Percentiles rank a stretch among this genome's conserved stretches.
These are phyloP conservation scores for Pseudomyrmex gracilis DNA, from an alignment of 1,140 invertebrate species.

Conservation along the genomic window DNA sequence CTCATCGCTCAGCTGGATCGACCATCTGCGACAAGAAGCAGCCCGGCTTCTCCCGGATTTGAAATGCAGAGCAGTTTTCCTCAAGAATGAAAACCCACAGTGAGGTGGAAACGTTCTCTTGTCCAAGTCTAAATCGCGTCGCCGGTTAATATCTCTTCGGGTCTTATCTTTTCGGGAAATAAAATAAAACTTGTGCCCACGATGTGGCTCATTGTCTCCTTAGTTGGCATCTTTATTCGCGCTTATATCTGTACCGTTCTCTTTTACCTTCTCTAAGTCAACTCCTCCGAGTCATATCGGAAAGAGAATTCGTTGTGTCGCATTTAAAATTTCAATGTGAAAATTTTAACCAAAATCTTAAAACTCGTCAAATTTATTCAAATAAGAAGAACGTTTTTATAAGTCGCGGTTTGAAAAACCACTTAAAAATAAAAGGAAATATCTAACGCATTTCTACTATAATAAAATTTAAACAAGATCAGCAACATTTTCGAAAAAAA, in stretches of 20 bases:
- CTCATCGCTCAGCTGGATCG: slow-evolving; percentile 60
- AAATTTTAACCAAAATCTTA: slow-evolving; percentile 35
- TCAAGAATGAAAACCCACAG: slow-evolving; percentile 63
- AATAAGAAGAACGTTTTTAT: slow-evolving; percentile 2
- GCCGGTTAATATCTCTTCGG: slow-evolving; percentile 69
- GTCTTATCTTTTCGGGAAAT: slow-evolving; percentile 46
- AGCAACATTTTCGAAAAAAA: not conserved
- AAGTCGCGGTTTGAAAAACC: not conserved
- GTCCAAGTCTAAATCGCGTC: slow-evolving; percentile 70
- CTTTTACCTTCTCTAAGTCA: slow-evolving; percentile 32
- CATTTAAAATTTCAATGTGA: slow-evolving; percentile 33
- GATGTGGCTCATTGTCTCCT: slow-evolving; percentile 49
- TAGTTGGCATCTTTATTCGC: slow-evolving; percentile 46
- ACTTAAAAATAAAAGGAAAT: slow-evolving; percentile 23
- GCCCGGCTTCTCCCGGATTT: slow-evolving; percentile 70
- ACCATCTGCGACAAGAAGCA: slow-evolving; percentile 71
- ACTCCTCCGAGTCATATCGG: not conserved
- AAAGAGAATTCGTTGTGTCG: slow-evolving; percentile 33
- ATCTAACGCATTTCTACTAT: slow-evolving; percentile 10
- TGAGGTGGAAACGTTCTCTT: slow-evolving; percentile 69
- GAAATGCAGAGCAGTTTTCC: slow-evolving; percentile 72
- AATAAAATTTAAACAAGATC: not conserved
- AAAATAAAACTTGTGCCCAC: slow-evolving; percentile 44
- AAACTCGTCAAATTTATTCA: slow-evolving; percentile 38
- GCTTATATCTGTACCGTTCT: not conserved